Evolutionary conservation across 2,888 invertebrate genomes (phyloP).

Genomic region (Diploptera punctata): DNA sequence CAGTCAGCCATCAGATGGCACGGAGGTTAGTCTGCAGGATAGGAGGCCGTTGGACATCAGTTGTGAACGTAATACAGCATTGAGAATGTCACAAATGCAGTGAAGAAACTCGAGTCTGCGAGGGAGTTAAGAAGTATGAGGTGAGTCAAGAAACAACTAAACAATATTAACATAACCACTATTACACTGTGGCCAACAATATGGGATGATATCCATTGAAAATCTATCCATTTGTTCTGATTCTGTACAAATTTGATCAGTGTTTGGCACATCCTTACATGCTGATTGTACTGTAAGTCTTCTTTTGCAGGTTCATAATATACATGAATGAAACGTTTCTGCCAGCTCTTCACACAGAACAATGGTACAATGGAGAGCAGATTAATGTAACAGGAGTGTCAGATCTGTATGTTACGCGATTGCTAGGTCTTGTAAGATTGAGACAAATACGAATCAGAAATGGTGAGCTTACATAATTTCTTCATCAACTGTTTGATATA

Average conservation of each 20-base stretch:
- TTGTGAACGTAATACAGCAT: too few species aligned
- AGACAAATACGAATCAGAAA: constrained; percentile 33
- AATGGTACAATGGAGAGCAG: constrained; percentile 19
- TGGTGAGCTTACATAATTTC: too few species aligned
- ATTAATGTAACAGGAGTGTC: constrained; percentile 20
- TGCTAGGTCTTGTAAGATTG: constrained; percentile 35
- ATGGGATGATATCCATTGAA: not conserved
- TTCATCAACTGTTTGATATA: too few species aligned
- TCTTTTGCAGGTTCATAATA: constrained; percentile 8
- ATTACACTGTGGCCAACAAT: not conserved
- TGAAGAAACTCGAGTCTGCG: too few species aligned
- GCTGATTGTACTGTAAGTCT: not conserved
- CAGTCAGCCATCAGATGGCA: too few species aligned
- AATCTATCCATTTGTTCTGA: not conserved
- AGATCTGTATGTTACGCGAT: constrained; percentile 16
- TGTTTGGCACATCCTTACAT: not conserved
- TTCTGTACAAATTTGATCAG: not conserved
- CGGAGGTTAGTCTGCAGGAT: too few species aligned
- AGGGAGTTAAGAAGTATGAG: too few species aligned
- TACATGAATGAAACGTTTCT: constrained; percentile 32
- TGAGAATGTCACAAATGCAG: too few species aligned
- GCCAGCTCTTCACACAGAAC: constrained; percentile 29
- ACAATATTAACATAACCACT: too few species aligned
- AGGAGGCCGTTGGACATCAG: too few species aligned
- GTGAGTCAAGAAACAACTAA: too few species aligned